Percentiles rank a stretch among this genome's conserved stretches.
Evolutionary conservation across 2,888 invertebrate genomes (phyloP).

Genomic region (Apocheima hispidaria): DNA sequence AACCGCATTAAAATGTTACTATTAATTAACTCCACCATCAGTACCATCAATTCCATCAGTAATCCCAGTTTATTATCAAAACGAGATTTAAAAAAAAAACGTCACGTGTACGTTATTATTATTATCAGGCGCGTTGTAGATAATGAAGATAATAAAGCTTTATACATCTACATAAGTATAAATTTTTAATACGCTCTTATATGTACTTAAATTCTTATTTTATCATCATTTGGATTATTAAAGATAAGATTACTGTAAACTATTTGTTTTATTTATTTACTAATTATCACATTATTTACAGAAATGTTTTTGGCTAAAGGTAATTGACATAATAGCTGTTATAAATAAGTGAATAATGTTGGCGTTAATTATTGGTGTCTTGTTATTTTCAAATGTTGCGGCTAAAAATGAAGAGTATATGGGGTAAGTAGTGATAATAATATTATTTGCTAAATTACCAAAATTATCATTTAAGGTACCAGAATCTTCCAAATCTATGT

Average conservation of each 20-base stretch:
- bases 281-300: conserved; percentile 15
- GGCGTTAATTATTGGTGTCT: conserved; percentile 24
- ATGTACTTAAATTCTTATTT: conserved; percentile 3
- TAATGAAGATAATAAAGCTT: not conserved
- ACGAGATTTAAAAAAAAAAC: not conserved
- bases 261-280: not conserved
- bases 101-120: not conserved
- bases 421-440: conserved; percentile 59
- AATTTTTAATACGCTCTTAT: not conserved
- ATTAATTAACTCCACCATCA: too few relatives aligned
- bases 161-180: not conserved
- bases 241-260: conserved; percentile 8
- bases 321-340: conserved; percentile 1
- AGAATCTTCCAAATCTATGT: too few relatives aligned
- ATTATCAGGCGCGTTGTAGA: conserved; percentile 1
- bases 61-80: not conserved
- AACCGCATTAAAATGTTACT: too few relatives aligned
- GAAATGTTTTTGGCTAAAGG: conserved; percentile 2
- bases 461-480: too few relatives aligned
- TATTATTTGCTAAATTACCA: too few relatives aligned
- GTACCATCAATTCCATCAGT: not conserved
- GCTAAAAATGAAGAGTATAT: conserved; percentile 66
- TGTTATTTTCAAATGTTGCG: conserved; percentile 44
- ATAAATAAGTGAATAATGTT: conserved; percentile 8
- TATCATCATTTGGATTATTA: conserved; percentile 13